These are phyloP conservation scores for Myotis davidii DNA, from an alignment of 2,113 vertebrate genomes.

Conservation along the genomic window DNA sequence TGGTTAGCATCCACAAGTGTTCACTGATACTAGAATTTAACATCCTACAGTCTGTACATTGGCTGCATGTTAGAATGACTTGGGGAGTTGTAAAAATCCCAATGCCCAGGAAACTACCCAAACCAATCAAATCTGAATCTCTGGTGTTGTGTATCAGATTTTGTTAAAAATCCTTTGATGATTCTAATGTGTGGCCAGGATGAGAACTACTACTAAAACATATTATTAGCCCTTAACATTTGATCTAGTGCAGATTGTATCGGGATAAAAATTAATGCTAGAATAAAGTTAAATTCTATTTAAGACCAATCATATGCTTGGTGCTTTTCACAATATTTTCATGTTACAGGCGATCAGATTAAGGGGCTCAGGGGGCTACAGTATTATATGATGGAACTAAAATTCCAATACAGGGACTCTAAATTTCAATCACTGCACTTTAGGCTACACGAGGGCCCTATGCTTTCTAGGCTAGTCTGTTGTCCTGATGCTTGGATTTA, in stretches of 20 bases:
- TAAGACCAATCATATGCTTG: not conserved
- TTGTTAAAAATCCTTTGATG: not conserved
- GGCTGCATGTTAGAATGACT: not conserved
- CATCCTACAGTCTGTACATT: not conserved
- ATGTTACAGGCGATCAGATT: not conserved
- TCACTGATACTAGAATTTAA: not conserved
- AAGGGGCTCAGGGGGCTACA: not conserved
- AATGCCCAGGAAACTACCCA: not conserved
- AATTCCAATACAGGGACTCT: not conserved
- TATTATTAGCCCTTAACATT: constrained; percentile 13
- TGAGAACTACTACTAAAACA: not conserved
- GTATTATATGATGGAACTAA: not conserved
- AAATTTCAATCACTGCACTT: not conserved
- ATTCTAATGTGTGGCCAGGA: not conserved
- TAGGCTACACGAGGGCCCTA: not conserved
- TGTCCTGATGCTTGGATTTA: not conserved
- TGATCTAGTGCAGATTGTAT: not conserved
- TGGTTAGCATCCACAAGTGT: not conserved
- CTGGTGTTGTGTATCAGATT: not conserved
- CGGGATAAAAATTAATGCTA: not conserved
- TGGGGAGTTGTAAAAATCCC: not conserved
- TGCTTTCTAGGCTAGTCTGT: not conserved
- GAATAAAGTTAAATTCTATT: not conserved
- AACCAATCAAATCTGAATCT: not conserved
- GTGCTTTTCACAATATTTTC: not conserved